Evolutionary conservation across 1,140 invertebrate species (phyloP).

Genomic region (Drosophila kanapiae): DNA sequence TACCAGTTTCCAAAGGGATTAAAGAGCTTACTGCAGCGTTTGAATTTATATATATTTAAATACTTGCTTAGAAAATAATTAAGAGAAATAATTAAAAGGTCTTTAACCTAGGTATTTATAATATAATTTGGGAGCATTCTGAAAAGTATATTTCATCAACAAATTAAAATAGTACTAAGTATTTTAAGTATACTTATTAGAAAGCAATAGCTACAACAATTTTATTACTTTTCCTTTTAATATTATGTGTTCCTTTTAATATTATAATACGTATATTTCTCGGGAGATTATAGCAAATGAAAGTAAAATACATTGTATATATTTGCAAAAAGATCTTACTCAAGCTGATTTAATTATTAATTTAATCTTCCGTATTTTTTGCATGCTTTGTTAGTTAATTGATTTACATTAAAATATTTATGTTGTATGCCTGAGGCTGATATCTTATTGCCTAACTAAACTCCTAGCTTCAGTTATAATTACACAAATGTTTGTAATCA

Average conservation of each 20-base stretch:
- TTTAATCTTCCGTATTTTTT: no score
- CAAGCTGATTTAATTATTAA: not conserved
- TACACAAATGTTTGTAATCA: slow-evolving; percentile 5
- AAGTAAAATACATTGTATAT: not conserved
- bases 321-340: not conserved
- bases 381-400: not conserved
- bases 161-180: no score
- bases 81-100: not conserved
- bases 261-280: not conserved
- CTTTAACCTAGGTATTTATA: not conserved
- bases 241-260: not conserved
- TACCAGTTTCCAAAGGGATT: no score
- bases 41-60: not conserved
- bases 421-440: not conserved
- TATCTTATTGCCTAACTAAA: not conserved
- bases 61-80: not conserved
- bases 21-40: not conserved
- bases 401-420: not conserved
- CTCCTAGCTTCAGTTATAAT: not conserved
- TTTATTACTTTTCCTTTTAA: no score
- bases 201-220: no score
- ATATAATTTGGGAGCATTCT: not conserved
- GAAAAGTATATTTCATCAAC: not conserved
- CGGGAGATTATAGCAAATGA: not conserved
- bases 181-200: no score